phyloP scores from a whole-genome alignment of 2,113 vertebrate species.

The Hippocampus barbouri region DNA sequence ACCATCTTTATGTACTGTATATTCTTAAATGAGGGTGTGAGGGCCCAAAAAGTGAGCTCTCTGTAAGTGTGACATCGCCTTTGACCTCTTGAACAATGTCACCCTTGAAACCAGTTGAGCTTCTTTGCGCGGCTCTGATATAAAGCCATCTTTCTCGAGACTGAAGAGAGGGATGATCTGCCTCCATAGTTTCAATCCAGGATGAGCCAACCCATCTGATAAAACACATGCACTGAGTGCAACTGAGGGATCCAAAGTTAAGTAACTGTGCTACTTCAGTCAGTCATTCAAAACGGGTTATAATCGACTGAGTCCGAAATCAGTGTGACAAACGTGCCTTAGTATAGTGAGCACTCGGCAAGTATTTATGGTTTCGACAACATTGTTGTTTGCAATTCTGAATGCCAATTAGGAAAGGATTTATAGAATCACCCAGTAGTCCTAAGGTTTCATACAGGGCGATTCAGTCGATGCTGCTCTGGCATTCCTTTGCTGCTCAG shows the following conservation, averaged over 20 bases:
- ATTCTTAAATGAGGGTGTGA: too few species aligned
- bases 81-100: constrained; percentile 11
- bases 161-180: constrained; percentile 48
- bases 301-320: constrained; percentile 18
- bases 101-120: constrained; percentile 17
- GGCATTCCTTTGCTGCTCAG: constrained; percentile 30
- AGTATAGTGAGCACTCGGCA: not conserved
- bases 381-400: not conserved
- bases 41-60: not conserved
- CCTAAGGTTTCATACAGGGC: constrained; percentile 40
- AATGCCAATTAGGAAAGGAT: constrained; percentile 37
- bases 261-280: not conserved
- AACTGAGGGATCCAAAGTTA: constrained; percentile 1
- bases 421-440: constrained; percentile 26
- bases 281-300: not conserved
- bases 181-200: constrained; percentile 32
- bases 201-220: constrained; percentile 50
- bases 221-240: constrained; percentile 30
- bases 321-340: not conserved
- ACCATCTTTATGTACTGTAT: too few species aligned
- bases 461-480: constrained; percentile 37
- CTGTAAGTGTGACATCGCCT: not conserved
- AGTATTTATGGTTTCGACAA: too few species aligned
- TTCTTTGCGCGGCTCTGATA: constrained; percentile 9
- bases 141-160: constrained; percentile 18